A percentile compares a stretch with the other conserved stretches of the same genome.
Evolutionary conservation across 2,797 vertebrate genomes (phyloP).

Genomic region (Carapus acus): DNA sequence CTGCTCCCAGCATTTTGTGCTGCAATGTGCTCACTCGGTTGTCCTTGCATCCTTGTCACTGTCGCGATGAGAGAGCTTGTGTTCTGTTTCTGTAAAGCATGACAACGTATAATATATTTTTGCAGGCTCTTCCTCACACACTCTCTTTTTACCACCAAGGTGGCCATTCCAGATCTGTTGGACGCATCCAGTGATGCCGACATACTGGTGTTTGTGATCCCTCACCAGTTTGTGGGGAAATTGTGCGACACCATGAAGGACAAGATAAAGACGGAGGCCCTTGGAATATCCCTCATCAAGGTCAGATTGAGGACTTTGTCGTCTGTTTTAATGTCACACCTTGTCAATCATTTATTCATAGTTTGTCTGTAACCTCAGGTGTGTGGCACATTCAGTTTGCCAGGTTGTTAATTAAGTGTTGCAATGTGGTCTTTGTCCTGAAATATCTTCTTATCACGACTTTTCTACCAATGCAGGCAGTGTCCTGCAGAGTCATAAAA

Average conservation of each 20-base stretch:
- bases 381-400: no score
- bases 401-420: not conserved
- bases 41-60: no score
- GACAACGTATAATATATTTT: no score
- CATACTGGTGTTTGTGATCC: constrained; percentile 91
- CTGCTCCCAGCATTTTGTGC: not conserved
- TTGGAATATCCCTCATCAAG: constrained; percentile 95
- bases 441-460: not conserved
- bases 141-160: constrained; percentile 56
- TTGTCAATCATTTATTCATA: not conserved
- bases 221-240: constrained; percentile 88
- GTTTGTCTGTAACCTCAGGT: no score
- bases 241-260: constrained; percentile 88
- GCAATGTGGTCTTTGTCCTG: constrained; percentile 1
- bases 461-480: no score
- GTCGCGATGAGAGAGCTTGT: no score
- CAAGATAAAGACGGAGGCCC: constrained; percentile 78
- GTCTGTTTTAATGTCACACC: constrained; percentile 15
- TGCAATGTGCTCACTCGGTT: not conserved
- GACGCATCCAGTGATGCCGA: constrained; percentile 82
- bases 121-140: not conserved
- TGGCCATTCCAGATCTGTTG: constrained; percentile 86
- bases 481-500: no score
- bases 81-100: no score
- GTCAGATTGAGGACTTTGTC: constrained; percentile 53